Evolutionary conservation across 1,140 invertebrate genomes (phyloP).

Genomic region (Microplitis mediator): DNA sequence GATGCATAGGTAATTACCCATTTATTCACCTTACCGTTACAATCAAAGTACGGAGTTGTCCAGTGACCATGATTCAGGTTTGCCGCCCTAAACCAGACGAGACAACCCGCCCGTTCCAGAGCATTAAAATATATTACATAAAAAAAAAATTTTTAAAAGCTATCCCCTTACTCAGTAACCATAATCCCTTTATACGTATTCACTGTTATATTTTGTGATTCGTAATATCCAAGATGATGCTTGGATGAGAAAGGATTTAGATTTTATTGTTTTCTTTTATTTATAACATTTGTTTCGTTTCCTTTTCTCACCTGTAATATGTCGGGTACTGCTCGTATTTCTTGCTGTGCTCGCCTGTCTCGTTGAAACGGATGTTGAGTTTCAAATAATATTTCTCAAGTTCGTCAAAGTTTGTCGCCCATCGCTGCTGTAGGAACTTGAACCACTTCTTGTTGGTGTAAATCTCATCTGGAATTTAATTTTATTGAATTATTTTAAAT

Average conservation of each 20-base stretch:
- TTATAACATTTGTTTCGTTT: not conserved
- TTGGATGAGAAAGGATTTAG: not conserved
- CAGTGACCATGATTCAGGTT: conserved; percentile 89
- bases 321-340: conserved; percentile 91
- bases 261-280: conserved; percentile 4
- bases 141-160: conserved; percentile 21
- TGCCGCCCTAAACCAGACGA: conserved; percentile 69
- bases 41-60: conserved; percentile 93
- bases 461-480: conserved; percentile 67
- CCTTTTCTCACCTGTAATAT: conserved; percentile 71
- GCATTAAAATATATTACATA: conserved; percentile 54
- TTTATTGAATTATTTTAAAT: not conserved
- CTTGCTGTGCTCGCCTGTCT: conserved; percentile 79
- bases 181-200: conserved; percentile 34
- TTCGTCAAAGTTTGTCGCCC: conserved; percentile 91
- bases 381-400: conserved; percentile 92
- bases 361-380: conserved; percentile 89
- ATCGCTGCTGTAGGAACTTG: conserved; percentile 86
- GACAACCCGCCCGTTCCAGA: conserved; percentile 46
- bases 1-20: conserved; percentile 95
- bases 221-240: conserved; percentile 22
- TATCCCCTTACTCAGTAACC: conserved; percentile 16
- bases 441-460: conserved; percentile 89
- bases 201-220: conserved; percentile 17
- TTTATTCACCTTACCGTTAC: conserved; percentile 87